Evolutionary conservation across 30 jellyfish, hydroid and myxozoan genomes (phyloP), one percentile per base, ranked within the genome.

Genomic region (Kudoa iwatai): DNA sequence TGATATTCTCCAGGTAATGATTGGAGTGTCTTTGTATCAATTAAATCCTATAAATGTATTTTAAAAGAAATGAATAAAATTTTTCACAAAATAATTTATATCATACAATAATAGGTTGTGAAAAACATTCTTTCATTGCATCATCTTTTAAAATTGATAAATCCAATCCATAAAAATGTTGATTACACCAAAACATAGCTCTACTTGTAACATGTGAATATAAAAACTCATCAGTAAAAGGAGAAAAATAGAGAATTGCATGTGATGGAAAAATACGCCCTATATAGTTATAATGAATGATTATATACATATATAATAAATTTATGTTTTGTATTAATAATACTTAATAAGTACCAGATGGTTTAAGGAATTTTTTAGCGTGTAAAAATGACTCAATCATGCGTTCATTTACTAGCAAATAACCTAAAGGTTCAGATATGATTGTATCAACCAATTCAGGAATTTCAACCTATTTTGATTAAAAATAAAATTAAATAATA

Each of bases 381-480:
- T 60, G 86, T 23, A 71, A 62, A 47, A 59, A 71, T 0, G 93
- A 59, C 57, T 71, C 93, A 6, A 71, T 49, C 93, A 71, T 71
- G 24, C 93, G 57, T 23, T 71, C 93, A 36, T 71, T 71, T 25
- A 71, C 59, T 21, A 71, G 43, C 93, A 71, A 59, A 52, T 71
- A 71, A 1, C 93, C 93, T 86, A 71, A 59, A 35, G 93, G 87
- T 44, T 71, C 93, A 32, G 84, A 52, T 17, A 71, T 62, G 33
- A 71, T 71, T n/a, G 48, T 53, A 35, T 71, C 93, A 17, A 71
- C 83, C 24, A 59, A 86, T 0, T 86, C 87, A n/a, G n/a, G 36
- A 1, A 62, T 45, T 18, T 40, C 34, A 14, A 71, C 53, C 93
- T 71, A 35, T 4, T 18, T 23, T n/a, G n/a, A 30, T 30, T 30